phyloP scores from a whole-genome alignment of 1,140 invertebrate species.

The Micrasema longulum region DNA sequence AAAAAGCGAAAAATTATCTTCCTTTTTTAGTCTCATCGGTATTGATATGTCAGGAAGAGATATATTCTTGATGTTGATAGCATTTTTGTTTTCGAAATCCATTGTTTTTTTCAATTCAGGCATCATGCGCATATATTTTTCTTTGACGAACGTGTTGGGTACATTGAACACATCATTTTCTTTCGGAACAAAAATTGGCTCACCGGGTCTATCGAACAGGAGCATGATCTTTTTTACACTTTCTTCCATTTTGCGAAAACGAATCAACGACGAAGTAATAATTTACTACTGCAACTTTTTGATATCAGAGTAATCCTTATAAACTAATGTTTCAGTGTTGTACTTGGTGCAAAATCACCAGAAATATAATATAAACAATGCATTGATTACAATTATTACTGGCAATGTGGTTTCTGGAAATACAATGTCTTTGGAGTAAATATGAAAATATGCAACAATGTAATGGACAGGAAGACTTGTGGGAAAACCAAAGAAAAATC shows the following conservation, averaged over 20 bases:
- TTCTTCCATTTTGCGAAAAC: not conserved
- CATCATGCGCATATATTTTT: not conserved
- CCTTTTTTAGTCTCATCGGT: not conserved
- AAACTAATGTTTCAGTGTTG: too few relatives aligned
- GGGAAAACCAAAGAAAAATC: too few relatives aligned
- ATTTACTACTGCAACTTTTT: too few relatives aligned
- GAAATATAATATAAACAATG: too few relatives aligned
- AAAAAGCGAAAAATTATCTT: constrained; percentile 17
- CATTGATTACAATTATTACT: too few relatives aligned
- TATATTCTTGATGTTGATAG: constrained; percentile 4
- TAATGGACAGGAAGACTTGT: too few relatives aligned
- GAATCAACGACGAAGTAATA: too few relatives aligned
- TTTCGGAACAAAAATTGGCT: constrained; percentile 15
- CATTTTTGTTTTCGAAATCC: not conserved
- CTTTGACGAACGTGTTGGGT: constrained; percentile 1
- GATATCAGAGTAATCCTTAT: too few relatives aligned
- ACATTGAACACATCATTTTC: constrained; percentile 1
- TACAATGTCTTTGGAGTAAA: too few relatives aligned
- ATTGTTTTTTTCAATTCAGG: not conserved
- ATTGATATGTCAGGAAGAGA: constrained; percentile 3
- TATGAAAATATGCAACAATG: too few relatives aligned
- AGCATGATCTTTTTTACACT: not conserved
- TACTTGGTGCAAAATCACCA: too few relatives aligned
- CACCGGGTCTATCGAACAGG: constrained; percentile 13
- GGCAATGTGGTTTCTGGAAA: too few relatives aligned